Evolutionary conservation across 64 coral and sea anemone genomes (phyloP), one percentile per base, ranked within the genome.

Genomic region (Montipora capricornis): DNA sequence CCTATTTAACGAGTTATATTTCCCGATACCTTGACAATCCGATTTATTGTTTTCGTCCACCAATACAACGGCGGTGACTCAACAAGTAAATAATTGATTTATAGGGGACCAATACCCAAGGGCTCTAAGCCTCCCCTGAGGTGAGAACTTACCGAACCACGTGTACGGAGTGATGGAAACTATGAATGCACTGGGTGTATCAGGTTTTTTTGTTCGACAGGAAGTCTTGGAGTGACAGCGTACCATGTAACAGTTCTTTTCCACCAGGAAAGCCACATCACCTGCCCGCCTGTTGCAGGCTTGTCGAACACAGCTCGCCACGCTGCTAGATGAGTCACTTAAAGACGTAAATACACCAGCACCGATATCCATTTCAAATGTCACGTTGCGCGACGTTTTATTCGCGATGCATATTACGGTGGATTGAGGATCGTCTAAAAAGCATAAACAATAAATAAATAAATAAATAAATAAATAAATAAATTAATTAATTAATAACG

Each of bases 301-400:
- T 47, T 80, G 69, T n/a, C 96, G 83, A 11, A 91, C 94, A 26
- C 96, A 97, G 57, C 47, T 75, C 7, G 57, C 49, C 78, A 97
- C 58, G 2, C 77, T 92, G n/a, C 5, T 71, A 37, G 37, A 37
- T 5, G 84, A 76, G 37, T 49, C 51, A 29, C 88, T 16, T 19
- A 97, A 75, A 0, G 89, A 49, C 8, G 89, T 94, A 62, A 97
- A 97, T 3, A 95, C 89, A 49, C 96, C 96, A 0, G 96, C 90
- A 2, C 87, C 79, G 5, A 97, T 92, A 20, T 86, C 85, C 64
- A 76, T 74, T 37, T 47, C 89, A 49, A 97, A 88, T 19, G 93
- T 81, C 55, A 83, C 74, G 58, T 97, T 86, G 37, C 94, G 47
- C 0, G 52, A 58, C 0, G 92, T 91, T 4, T 55, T 86, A 16